Conservation (phyloP, 2,113 vertebrate species). For the Eclectus roratus region DNA sequence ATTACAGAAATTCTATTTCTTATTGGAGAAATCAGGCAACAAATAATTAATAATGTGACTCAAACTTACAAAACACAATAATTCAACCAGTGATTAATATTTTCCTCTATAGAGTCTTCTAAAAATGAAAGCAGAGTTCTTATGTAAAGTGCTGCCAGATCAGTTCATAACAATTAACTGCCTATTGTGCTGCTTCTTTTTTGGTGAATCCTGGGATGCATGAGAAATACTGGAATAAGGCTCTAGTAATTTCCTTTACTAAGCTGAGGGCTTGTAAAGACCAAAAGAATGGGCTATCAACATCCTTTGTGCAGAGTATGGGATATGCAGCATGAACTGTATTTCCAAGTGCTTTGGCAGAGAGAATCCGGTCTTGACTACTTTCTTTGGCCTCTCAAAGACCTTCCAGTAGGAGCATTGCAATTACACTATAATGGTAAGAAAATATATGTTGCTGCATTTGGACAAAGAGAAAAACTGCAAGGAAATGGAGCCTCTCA, state of each 20-base stretch:
- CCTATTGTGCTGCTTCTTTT: not conserved
- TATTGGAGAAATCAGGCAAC: not conserved
- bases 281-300: not conserved
- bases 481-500: not conserved
- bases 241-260: not conserved
- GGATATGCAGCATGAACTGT: not conserved
- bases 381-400: not conserved
- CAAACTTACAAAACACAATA: conserved; percentile 56
- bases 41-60: not conserved
- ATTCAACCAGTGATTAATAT: conserved; percentile 43
- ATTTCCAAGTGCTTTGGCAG: not conserved
- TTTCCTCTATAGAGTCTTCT: conserved; percentile 49
- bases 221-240: not conserved
- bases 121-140: not conserved
- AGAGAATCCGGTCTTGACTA: not conserved
- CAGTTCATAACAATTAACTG: not conserved
- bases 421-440: not conserved
- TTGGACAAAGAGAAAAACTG: not conserved
- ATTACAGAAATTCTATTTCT: not conserved
- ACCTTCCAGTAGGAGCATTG: not conserved
- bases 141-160: not conserved
- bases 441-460: not conserved
- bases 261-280: not conserved
- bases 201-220: not conserved
- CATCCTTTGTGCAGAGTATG: not conserved